Conservation (phyloP, 2,888 invertebrate genomes). For the Drosophila pullipes region DNA sequence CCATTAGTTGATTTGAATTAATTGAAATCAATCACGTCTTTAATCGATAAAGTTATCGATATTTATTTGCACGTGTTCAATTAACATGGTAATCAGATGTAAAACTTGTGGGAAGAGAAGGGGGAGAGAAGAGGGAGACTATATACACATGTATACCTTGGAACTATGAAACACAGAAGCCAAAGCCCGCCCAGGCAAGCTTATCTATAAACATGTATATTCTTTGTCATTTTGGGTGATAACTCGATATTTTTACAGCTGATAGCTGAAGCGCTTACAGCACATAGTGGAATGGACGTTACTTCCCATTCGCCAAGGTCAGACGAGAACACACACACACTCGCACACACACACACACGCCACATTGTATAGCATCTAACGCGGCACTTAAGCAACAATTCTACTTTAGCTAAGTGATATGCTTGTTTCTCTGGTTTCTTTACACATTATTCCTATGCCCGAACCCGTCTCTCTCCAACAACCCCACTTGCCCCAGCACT, state of each 20-base stretch:
- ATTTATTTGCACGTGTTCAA: neutral
- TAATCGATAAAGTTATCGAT: slow-evolving; percentile 15
- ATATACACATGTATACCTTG: slow-evolving; percentile 41
- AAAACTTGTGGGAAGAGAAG: neutral
- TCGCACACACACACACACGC: neutral
- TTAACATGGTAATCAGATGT: slow-evolving; percentile 10
- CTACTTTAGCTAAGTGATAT: slow-evolving; percentile 73
- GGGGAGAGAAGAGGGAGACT: neutral
- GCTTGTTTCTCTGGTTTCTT: slow-evolving; percentile 76
- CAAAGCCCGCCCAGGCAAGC: neutral
- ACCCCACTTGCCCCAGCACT: neutral
- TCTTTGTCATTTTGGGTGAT: slow-evolving; percentile 33
- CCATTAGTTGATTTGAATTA: neutral
- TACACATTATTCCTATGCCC: slow-evolving; percentile 63
- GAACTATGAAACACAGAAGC: slow-evolving; percentile 33
- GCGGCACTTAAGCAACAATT: slow-evolving; percentile 59
- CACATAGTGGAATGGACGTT: slow-evolving; percentile 29
- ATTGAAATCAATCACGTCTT: neutral
- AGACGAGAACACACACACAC: slow-evolving; percentile 18
- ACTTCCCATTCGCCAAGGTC: slow-evolving; percentile 48
- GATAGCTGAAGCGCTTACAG: slow-evolving; percentile 47
- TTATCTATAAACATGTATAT: slow-evolving; percentile 41
- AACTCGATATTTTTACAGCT: slow-evolving; percentile 42
- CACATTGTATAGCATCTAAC: slow-evolving; percentile 40
- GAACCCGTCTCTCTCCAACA: slow-evolving; percentile 25